These are phyloP conservation scores for Drosophila testacea DNA, from an alignment of 2,888 invertebrate genomes.

Conservation along the genomic window DNA sequence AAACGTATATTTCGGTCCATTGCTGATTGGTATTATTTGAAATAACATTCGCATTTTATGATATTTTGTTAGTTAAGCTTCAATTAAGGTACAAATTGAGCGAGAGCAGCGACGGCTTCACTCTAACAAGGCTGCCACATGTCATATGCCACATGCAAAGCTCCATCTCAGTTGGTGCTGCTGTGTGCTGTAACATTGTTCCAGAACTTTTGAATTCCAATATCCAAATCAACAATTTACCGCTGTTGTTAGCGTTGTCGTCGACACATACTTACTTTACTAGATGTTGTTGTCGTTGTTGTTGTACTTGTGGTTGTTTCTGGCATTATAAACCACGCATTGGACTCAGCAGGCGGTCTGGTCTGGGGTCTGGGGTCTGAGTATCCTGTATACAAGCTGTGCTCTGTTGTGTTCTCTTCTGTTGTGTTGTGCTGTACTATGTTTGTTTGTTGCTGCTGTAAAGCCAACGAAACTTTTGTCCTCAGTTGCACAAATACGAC, in stretches of 20 bases:
- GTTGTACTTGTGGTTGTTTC: constrained; percentile 39
- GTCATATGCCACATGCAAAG: constrained; percentile 47
- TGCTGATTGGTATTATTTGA: constrained; percentile 23
- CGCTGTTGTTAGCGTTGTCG: constrained; percentile 62
- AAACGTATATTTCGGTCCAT: neutral
- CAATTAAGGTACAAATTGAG: constrained; percentile 30
- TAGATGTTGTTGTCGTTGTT: constrained; percentile 29
- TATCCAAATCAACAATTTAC: constrained; percentile 79
- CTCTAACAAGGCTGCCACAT: constrained; percentile 63
- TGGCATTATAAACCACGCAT: constrained; percentile 41
- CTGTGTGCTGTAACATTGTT: constrained; percentile 41
- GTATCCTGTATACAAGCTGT: constrained; percentile 23
- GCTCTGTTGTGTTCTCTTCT: neutral
- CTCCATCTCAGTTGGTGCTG: constrained; percentile 1
- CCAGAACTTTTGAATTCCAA: constrained; percentile 69
- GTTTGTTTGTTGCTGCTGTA: constrained; percentile 75
- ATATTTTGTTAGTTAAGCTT: constrained; percentile 42
- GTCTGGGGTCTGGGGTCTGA: constrained; percentile 9
- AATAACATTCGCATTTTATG: constrained; percentile 33
- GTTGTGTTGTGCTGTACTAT: constrained; percentile 42
- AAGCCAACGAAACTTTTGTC: constrained; percentile 80
- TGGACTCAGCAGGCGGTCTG: constrained; percentile 38
- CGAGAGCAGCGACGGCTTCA: constrained; percentile 8
- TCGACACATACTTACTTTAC: constrained; percentile 37
- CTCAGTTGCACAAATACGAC: constrained; percentile 72